Conservation (phyloP, 1,140 invertebrate species). For the Zaprionus inermis region DNA sequence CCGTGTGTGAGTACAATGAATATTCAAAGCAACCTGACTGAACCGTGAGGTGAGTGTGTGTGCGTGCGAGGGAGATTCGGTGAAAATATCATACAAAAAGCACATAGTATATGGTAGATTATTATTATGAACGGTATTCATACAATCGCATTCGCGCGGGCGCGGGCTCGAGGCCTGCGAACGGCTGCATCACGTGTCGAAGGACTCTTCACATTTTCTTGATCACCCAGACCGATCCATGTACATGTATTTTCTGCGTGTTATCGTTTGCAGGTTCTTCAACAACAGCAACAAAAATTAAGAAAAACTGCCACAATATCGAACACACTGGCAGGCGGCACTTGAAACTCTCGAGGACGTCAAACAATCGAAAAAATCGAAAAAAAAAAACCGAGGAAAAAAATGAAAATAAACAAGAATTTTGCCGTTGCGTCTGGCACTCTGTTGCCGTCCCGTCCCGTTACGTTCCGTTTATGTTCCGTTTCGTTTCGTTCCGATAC, state of each 20-base stretch:
- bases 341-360: slow-evolving; percentile 22
- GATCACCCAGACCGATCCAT: background rate
- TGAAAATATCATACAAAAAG: slow-evolving; percentile 36
- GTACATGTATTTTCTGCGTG: background rate
- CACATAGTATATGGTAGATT: background rate
- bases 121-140: slow-evolving; percentile 8
- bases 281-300: slow-evolving; percentile 7
- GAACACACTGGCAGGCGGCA: background rate
- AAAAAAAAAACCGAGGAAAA: slow-evolving; percentile 3
- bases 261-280: background rate
- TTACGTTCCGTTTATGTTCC: background rate
- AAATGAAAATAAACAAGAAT: slow-evolving; percentile 8
- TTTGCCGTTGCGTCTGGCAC: slow-evolving; percentile 24
- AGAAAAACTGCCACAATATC: background rate
- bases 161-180: slow-evolving; percentile 39
- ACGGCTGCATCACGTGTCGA: slow-evolving; percentile 43
- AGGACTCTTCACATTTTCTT: slow-evolving; percentile 44
- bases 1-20: background rate
- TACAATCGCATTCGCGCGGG: slow-evolving; percentile 39
- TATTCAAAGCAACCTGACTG: slow-evolving; percentile 2
- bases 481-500: slow-evolving; percentile 6
- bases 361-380: slow-evolving; percentile 1
- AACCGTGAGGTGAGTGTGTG: background rate
- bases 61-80: slow-evolving; percentile 23
- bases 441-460: background rate